These are phyloP conservation scores for Brachyistius frenatus DNA, from an alignment of 2,113 vertebrate species.

Conservation along the genomic window DNA sequence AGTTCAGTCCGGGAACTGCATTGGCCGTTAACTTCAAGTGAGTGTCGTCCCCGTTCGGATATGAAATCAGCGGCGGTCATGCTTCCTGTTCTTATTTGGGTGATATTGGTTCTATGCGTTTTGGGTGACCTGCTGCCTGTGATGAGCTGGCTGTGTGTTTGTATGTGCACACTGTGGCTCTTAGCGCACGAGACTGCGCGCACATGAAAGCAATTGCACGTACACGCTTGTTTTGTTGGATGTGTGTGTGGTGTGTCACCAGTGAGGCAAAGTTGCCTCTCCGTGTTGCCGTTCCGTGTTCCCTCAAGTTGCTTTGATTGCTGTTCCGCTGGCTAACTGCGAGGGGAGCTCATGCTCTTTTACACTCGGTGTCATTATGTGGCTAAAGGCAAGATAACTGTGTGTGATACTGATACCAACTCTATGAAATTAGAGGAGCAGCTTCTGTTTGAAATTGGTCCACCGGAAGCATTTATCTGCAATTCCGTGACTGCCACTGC, in stretches of 20 bases:
- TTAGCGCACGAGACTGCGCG: conserved; percentile 9
- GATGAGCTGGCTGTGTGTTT: conserved; percentile 34
- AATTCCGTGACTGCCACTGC: conserved; percentile 50
- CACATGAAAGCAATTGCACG: conserved; percentile 18
- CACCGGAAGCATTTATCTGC: conserved; percentile 58
- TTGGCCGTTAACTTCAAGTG: conserved; percentile 35
- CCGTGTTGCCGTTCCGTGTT: conserved; percentile 59
- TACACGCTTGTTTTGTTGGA: conserved; percentile 44
- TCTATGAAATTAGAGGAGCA: conserved; percentile 71
- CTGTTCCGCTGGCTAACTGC: conserved; percentile 78
- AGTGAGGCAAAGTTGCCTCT: conserved; percentile 74
- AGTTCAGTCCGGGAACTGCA: conserved; percentile 43
- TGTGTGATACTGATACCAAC: conserved; percentile 79
- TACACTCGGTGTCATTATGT: conserved; percentile 73
- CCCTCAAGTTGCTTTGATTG: conserved; percentile 74
- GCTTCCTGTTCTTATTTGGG: conserved; percentile 14
- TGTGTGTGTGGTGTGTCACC: conserved; percentile 50
- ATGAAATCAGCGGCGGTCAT: neutral
- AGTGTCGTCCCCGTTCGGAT: conserved; percentile 9
- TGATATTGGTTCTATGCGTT: neutral
- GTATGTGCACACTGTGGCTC: conserved; percentile 18
- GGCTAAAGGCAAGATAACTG: conserved; percentile 80
- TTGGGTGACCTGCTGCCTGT: conserved; percentile 8
- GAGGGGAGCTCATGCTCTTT: conserved; percentile 87
- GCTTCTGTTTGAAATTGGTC: conserved; percentile 67